These are phyloP conservation scores for Boleophthalmus pectinirostris DNA, from an alignment of 2,113 vertebrate species.

Conservation along the genomic window DNA sequence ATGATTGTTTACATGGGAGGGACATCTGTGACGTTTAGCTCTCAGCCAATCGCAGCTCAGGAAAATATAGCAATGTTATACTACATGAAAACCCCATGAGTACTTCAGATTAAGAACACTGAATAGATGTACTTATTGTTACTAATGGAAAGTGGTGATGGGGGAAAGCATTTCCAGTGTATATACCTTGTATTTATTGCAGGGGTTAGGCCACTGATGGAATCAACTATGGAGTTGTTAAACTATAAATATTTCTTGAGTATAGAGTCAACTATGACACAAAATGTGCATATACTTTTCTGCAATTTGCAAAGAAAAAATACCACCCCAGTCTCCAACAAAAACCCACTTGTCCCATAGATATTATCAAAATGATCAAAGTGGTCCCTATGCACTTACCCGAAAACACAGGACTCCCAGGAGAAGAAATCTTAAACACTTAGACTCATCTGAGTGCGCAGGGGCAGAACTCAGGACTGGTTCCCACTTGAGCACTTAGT, in stretches of 20 bases:
- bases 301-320: neutral
- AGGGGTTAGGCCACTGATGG: no score
- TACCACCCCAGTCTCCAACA: neutral
- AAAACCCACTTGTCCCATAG: slow-evolving; percentile 3
- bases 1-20: neutral
- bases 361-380: neutral
- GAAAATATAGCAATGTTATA: neutral
- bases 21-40: neutral
- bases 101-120: neutral
- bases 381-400: slow-evolving; percentile 53
- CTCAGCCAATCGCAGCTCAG: neutral
- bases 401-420: slow-evolving; percentile 59
- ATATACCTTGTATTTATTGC: neutral
- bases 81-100: neutral
- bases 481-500: slow-evolving; percentile 50
- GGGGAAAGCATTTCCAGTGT: no score
- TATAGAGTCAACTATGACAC: no score
- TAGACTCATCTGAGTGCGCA: slow-evolving; percentile 58
- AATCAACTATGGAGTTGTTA: no score
- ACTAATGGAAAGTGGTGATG: neutral
- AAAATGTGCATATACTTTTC: neutral
- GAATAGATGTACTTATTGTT: neutral
- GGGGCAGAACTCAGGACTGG: slow-evolving; percentile 36
- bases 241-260: no score
- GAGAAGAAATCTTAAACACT: slow-evolving; percentile 52